These are phyloP conservation scores for Alouatta palliata DNA, from an alignment of 2,113 vertebrate species.

Conservation along the genomic window DNA sequence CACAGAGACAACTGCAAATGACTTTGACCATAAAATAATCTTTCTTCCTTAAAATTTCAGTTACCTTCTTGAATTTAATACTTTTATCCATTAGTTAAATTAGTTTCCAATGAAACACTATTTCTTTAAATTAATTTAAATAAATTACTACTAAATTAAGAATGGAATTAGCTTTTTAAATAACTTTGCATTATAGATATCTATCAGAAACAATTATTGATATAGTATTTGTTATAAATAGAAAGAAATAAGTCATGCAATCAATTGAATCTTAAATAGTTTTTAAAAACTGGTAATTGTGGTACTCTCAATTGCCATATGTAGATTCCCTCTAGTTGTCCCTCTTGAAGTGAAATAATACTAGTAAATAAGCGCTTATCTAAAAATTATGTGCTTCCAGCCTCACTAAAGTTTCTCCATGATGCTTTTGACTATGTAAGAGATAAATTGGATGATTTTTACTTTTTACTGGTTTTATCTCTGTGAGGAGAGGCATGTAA, in stretches of 20 bases:
- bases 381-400: neutral
- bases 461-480: neutral
- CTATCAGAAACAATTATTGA: neutral
- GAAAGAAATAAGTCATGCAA: neutral
- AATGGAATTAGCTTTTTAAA: neutral
- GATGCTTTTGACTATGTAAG: neutral
- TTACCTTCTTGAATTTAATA: constrained; percentile 8
- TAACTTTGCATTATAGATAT: neutral
- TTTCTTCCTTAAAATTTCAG: constrained; percentile 24
- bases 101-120: neutral
- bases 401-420: neutral
- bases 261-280: neutral
- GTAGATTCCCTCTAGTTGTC: neutral
- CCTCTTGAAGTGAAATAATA: neutral
- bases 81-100: constrained; percentile 18
- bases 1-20: neutral
- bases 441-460: neutral
- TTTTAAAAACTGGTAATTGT: neutral
- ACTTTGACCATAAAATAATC: constrained; percentile 40
- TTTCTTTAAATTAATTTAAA: constrained; percentile 34
- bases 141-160: neutral
- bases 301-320: neutral
- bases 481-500: neutral
- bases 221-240: neutral
- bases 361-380: neutral